Conservation (phyloP, 2,888 invertebrate species). For the Parnassius glacialis region DNA sequence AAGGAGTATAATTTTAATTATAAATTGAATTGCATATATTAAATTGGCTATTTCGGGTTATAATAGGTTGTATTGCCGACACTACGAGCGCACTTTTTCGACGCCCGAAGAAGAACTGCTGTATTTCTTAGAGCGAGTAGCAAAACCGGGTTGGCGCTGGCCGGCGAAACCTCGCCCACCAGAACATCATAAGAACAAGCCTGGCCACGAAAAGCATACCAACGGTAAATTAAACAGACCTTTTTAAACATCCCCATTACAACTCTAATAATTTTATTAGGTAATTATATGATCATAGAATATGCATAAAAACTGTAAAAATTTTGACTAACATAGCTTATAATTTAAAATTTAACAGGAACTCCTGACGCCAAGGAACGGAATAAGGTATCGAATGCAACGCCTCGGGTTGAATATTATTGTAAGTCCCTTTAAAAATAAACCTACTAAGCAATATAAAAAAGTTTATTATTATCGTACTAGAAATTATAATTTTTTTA, state of each 20-base stretch:
- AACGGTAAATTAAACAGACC: constrained; percentile 42
- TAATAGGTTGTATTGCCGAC: constrained; percentile 87
- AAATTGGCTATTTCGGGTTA: too few species aligned
- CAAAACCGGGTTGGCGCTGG: constrained; percentile 93
- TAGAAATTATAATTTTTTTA: too few species aligned
- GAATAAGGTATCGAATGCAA: constrained; percentile 62
- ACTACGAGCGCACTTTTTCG: constrained; percentile 84
- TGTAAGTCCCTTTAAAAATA: constrained; percentile 62
- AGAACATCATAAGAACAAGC: constrained; percentile 83
- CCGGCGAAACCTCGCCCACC: constrained; percentile 84
- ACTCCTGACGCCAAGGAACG: constrained; percentile 63
- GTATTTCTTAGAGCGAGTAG: constrained; percentile 89
- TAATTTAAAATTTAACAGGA: constrained; percentile 42
- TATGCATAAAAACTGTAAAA: too few species aligned
- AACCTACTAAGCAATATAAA: too few species aligned
- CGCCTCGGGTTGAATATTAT: constrained; percentile 73
- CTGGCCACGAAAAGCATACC: constrained; percentile 64
- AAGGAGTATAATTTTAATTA: too few species aligned
- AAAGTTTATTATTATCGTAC: too few species aligned
- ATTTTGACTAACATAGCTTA: neutral
- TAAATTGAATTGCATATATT: too few species aligned
- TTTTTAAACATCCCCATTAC: too few species aligned
- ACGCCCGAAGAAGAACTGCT: constrained; percentile 88
- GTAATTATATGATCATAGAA: too few species aligned
- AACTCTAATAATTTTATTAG: too few species aligned